Base-by-base conservation (phyloP, 2,888 invertebrate genomes). In the Eristalis arbustorum region DNA sequence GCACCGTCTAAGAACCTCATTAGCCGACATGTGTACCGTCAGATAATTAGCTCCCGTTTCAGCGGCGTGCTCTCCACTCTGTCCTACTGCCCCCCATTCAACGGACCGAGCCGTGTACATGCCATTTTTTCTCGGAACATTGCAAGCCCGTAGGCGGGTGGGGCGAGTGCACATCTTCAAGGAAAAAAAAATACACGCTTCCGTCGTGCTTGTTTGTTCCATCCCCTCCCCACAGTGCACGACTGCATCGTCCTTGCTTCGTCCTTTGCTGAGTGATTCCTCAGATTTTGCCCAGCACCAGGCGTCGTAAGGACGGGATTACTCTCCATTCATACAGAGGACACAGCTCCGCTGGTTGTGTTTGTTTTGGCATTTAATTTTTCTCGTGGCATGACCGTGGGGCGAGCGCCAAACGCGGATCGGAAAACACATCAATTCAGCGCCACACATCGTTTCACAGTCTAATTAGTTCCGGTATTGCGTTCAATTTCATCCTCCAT, bases 391-490 rank as follows among this genome's bases (percentile, higher is more conserved):
- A 31, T 31, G 31, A 31, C 14, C 40, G 23, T 64, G n/a, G 18
- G 18, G n/a, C 6, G 18, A 1, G 49, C 6, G n/a, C n/a, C 23
- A 23, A 31, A 56, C 28, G 28, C 18, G 42, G 11, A 67, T 49
- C 23, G 13, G 31, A 10, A 31, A n/a, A 31, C 28, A 68, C 57
- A 57, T 37, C 68, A 57, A 69, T 42, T 18, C 22, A 42, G 18
- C 62, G 31, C 18, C 18, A 18, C n/a, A 49, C 49, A n/a, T 42
- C 42, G n/a, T n/a, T 42, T n/a, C 61, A 13, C 11, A 37, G 37
- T 37, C 57, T 59, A 59, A 71, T 71, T 71, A 71, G 57, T 57
- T 71, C 69, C 40, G 40, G 69, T 59, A 69, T 69, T 69, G 68
- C 57, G 23, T 69, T 57, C 56, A 34, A 57, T 68, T 56, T 57